Evolutionary conservation across 2,113 vertebrate species (phyloP).

Genomic region (Regulus satrapa): DNA sequence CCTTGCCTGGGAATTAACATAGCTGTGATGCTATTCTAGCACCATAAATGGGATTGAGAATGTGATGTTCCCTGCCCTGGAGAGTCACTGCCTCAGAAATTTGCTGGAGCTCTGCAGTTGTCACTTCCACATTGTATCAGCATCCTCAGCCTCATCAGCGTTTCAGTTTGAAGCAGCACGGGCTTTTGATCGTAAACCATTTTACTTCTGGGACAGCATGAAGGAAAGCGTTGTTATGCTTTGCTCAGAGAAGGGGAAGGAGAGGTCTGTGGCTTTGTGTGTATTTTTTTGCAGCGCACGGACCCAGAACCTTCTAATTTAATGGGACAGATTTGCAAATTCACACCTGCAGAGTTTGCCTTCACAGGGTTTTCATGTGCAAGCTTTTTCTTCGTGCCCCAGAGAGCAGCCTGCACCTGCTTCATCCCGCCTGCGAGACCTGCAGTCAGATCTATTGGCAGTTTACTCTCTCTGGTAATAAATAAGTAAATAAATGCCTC

Average conservation of each 20-base stretch:
- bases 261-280: background rate
- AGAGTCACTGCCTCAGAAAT: background rate
- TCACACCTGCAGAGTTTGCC: conserved; percentile 17
- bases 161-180: background rate
- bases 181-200: background rate
- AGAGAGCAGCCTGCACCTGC: background rate
- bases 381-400: background rate
- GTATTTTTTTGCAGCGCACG: background rate
- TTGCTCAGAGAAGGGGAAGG: background rate
- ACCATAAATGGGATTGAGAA: background rate
- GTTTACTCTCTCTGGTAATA: background rate
- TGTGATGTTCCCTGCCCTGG: conserved; percentile 26
- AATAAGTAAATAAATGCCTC: background rate
- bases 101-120: background rate
- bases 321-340: conserved; percentile 8
- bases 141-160: background rate
- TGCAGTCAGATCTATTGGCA: background rate
- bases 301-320: background rate
- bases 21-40: conserved; percentile 21
- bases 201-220: background rate
- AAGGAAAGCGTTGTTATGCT: background rate
- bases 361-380: background rate
- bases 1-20: background rate
- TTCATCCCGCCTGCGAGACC: background rate
- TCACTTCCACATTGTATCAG: background rate